These are phyloP conservation scores for Callimorpha dominula DNA, from an alignment of 2,888 invertebrate genomes.

Conservation along the genomic window DNA sequence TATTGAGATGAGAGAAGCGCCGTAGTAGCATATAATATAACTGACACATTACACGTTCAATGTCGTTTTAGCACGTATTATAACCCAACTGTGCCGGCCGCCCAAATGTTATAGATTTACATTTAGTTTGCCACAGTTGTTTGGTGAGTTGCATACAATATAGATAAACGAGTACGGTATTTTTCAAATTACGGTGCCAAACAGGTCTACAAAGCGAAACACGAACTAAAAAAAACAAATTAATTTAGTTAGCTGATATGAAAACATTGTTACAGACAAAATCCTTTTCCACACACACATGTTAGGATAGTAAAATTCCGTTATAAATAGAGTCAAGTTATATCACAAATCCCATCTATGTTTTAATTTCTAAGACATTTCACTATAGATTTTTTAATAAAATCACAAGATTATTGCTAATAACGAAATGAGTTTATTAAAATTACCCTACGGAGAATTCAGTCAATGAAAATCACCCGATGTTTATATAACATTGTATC, in stretches of 20 bases:
- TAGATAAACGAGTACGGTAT: not conserved
- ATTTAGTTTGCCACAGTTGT: not conserved
- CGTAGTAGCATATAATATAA: too few species aligned
- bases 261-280: conserved; percentile 23
- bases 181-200: not conserved
- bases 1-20: too few species aligned
- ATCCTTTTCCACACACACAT: conserved; percentile 17
- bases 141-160: not conserved
- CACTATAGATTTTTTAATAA: conserved; percentile 28
- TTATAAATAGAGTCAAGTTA: conserved; percentile 14
- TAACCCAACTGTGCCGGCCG: too few species aligned
- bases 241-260: conserved; percentile 25
- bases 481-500: conserved; percentile 4
- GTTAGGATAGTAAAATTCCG: conserved; percentile 17
- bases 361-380: conserved; percentile 7
- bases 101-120: too few species aligned
- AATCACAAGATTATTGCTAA: conserved; percentile 33
- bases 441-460: conserved; percentile 12
- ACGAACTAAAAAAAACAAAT: conserved; percentile 14
- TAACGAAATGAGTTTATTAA: conserved; percentile 35
- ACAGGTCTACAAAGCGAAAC: conserved; percentile 13
- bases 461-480: conserved; percentile 3
- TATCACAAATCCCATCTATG: conserved; percentile 11
- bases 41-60: too few species aligned
- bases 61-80: too few species aligned